A percentile compares a stretch with the other conserved stretches of the same genome.
Conservation (phyloP, 2,888 invertebrate genomes). For the Caenorhabditis imperialis region DNA sequence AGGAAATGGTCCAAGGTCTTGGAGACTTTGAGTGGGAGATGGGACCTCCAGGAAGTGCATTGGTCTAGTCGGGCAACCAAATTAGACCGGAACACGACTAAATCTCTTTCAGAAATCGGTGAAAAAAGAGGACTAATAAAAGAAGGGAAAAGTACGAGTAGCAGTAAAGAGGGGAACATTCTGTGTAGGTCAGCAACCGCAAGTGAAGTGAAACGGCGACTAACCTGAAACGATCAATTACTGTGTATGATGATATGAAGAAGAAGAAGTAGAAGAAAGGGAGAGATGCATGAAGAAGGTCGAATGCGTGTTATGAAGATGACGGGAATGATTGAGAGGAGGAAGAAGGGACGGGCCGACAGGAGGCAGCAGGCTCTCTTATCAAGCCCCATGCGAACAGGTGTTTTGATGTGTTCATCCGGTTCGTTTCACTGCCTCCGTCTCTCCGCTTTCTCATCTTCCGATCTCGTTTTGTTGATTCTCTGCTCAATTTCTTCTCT, state of each 20-base stretch:
- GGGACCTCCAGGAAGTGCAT: constrained; percentile 55
- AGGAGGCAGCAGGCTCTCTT: constrained; percentile 27
- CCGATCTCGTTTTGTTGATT: not conserved
- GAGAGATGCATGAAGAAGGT: constrained; percentile 33
- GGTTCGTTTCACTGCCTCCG: constrained; percentile 24
- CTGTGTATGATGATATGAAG: constrained; percentile 21
- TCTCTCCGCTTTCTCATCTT: constrained; percentile 9
- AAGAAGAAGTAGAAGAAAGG: constrained; percentile 10
- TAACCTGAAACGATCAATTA: constrained; percentile 46
- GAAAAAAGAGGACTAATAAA: not conserved
- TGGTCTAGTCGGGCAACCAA: constrained; percentile 48
- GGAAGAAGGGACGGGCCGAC: constrained; percentile 4
- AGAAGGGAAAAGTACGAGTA: not conserved
- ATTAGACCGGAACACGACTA: constrained; percentile 30
- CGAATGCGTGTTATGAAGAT: constrained; percentile 19
- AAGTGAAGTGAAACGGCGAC: constrained; percentile 1
- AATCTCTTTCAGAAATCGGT: constrained; percentile 25
- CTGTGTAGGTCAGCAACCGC: not conserved
- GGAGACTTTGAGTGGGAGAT: constrained; percentile 22
- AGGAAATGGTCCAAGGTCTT: constrained; percentile 38
- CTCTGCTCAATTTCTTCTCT: constrained; percentile 12
- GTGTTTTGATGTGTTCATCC: constrained; percentile 50
- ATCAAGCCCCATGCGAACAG: constrained; percentile 32
- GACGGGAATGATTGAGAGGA: constrained; percentile 2
- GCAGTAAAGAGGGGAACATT: not conserved